Base-by-base conservation (phyloP, 1,140 invertebrate genomes). In the Rhyacophila brunnea region DNA sequence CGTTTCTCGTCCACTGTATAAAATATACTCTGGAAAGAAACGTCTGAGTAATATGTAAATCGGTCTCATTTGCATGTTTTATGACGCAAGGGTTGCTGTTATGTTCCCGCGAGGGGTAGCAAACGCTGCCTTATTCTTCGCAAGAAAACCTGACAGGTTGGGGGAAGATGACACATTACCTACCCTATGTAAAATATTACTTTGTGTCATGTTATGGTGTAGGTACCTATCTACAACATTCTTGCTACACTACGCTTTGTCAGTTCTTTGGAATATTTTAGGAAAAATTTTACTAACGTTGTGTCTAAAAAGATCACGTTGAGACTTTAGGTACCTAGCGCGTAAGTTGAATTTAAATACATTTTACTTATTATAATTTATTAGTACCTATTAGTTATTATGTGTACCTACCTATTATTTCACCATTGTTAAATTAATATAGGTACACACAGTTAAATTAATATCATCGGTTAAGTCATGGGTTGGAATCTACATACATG, bases 61-160 rank as follows among this genome's bases (percentile, higher is more conserved):
- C 51, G 52, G 14, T 48, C 47, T 64, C 51, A 64, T 64, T 60
- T 64, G 56, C 62, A 64, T 64, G 57, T 64, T 64, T 64, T 64
- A 64, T 64, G 62, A 47, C 46, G 57, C 42, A 60, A 60, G 62
- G 57, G 57, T 64, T 60, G 62, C 23, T 28, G 23, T 28, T 28
- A 28, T 28, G 23, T 45, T 62, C 47, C 59, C 14, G 42, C 42
- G 40, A n/a, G 19, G 57, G 15, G 46, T 14, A 52, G 17, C 49
- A 17, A 6, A 23, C 2, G 34, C 48, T 18, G 34, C 45, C 10
- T 62, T 55, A 55, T 63, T 51, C 36, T 19, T 36, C 35, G 60
- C 48, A 44, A 57, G 56, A 58, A 52, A 51, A 47, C 53, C 55
- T 50, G 61, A 50, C 61, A 58, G 56, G 45, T 49, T 50, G 45